Conservation (phyloP, 2,888 invertebrate genomes). For the Acanthosepion pharaonis region DNA sequence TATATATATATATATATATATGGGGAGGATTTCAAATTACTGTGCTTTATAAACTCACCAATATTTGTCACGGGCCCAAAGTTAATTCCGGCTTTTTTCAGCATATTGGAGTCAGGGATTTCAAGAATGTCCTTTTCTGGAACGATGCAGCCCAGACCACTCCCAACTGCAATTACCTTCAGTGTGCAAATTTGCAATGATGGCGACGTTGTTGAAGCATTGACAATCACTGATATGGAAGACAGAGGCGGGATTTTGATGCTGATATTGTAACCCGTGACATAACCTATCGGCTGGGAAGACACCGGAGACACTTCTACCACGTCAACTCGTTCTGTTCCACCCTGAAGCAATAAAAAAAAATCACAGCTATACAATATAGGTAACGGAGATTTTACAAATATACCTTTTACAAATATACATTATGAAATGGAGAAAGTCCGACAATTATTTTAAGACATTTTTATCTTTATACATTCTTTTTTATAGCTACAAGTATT, state of each 20-base stretch:
- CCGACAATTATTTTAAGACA: no score
- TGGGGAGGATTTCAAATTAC: not conserved
- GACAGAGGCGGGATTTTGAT: constrained; percentile 2
- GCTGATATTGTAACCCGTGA: not conserved
- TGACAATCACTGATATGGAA: not conserved
- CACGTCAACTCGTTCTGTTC: constrained; percentile 16
- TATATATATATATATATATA: not conserved
- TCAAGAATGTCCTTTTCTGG: not conserved
- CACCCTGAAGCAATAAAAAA: not conserved
- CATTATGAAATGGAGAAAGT: no score
- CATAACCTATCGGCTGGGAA: not conserved
- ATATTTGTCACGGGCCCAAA: constrained; percentile 37
- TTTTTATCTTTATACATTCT: no score
- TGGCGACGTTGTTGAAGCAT: not conserved
- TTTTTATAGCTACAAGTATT: no score
- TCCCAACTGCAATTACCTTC: not conserved
- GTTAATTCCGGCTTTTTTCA: not conserved
- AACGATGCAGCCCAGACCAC: not conserved
- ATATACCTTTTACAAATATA: not conserved
- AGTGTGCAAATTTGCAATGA: not conserved
- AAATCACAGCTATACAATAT: not conserved
- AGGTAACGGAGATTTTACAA: not conserved
- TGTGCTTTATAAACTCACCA: not conserved
- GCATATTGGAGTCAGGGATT: not conserved
- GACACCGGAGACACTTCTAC: not conserved